Evolutionary conservation across 2,113 vertebrate genomes (phyloP), one percentile per base, ranked within the genome.

Genomic region (Hyperopisus bebe): DNA sequence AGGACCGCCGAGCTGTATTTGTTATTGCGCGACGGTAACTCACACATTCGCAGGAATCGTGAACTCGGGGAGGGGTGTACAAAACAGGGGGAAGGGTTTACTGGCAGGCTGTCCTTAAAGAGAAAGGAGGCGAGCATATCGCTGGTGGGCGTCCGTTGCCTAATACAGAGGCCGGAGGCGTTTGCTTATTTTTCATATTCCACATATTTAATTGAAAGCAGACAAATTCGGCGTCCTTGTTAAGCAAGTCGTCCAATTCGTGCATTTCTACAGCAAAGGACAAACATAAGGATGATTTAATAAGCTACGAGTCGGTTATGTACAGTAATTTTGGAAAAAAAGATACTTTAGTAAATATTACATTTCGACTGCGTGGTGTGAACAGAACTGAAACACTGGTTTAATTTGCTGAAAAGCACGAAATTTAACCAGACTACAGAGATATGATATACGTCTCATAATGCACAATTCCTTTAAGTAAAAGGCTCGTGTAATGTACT

Each of bases 61-160:
- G 48, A 83, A 82, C 42, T 80, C 42, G 50, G 90, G 90, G 90
- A 89, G 88, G 90, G 83, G 80, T 87, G 88, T 83, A 48, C 85
- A 58, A 44, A 87, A 87, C 87, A 55, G 84, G 90, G 88, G 88
- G 88, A 7, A 66, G 80, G 90, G 84, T 88, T 91, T 62, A 27
- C 89, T 47, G 70, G 85, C 62, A 53, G 88, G 53, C 87, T 55
- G 84, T 89, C 85, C 88, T 90, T 91, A 91, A 91, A 91, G 90
- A 89, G 90, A 90, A 89, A 89, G 84, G 39, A 35, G 39, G 70
- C 85, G 51, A 24, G 89, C 47, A 85, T 88, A 51, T 17, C n/a
- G 70, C 24, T 58, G 86, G 82, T 86, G 77, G 84, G 89, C 88
- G 88, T 83, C 86, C n/a, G 50, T 55, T 27, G 84, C 83, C 48